Conservation (phyloP, 1,140 invertebrate species). For the Procambarus virginalis region DNA sequence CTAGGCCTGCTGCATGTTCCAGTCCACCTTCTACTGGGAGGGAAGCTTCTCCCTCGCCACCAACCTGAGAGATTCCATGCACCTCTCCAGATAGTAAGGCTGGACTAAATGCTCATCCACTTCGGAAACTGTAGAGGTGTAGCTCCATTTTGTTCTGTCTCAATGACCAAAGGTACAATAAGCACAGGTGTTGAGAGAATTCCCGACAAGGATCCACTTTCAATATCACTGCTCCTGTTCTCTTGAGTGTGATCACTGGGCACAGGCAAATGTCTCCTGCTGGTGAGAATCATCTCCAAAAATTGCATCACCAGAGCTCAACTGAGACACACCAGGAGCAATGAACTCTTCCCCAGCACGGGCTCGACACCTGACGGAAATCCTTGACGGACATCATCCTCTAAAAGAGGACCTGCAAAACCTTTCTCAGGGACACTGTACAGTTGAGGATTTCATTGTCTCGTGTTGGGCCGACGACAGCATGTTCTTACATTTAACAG, state of each 20-base stretch:
- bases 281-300: background rate
- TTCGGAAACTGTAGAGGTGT: background rate
- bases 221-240: background rate
- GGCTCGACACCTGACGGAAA: background rate
- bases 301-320: background rate
- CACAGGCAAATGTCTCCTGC: background rate
- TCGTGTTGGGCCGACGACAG: background rate
- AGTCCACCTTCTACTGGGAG: background rate
- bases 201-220: background rate
- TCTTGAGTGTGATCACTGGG: background rate
- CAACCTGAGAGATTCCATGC: background rate
- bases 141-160: background rate
- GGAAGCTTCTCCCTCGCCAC: background rate
- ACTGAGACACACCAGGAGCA: background rate
- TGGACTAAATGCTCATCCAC: background rate
- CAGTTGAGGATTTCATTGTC: background rate
- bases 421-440: background rate
- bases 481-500: background rate
- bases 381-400: background rate
- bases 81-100: background rate
- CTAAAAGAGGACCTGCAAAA: too few relatives aligned
- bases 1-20: background rate
- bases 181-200: background rate
- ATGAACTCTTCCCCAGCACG: background rate
- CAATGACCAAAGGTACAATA: background rate